phyloP scores from a whole-genome alignment of 2,888 invertebrate genomes.

The Plemyria rubiginata region DNA sequence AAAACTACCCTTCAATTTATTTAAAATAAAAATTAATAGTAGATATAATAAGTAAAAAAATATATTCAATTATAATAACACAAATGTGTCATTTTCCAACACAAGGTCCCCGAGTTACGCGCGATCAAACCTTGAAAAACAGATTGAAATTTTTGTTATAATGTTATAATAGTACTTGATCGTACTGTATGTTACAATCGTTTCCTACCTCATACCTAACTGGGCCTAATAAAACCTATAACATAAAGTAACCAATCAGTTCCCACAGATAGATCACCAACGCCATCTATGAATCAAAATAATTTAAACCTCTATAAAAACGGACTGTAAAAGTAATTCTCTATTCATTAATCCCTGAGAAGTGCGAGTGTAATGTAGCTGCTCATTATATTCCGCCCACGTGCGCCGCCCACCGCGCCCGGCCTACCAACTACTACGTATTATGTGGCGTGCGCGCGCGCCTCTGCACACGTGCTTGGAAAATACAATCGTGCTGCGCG shows the following conservation, averaged over 20 bases:
- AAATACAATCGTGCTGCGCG: constrained; percentile 5
- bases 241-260: not conserved
- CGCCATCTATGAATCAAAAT: constrained; percentile 20
- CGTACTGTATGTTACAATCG: too few species aligned
- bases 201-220: too few species aligned
- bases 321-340: constrained; percentile 17
- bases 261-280: constrained; percentile 11
- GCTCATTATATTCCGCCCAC: constrained; percentile 28
- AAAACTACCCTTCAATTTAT: too few species aligned
- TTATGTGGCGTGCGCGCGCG: constrained; percentile 22
- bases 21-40: too few species aligned
- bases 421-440: not conserved
- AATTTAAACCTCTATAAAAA: constrained; percentile 19
- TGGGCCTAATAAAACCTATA: too few species aligned
- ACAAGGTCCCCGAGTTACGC: too few species aligned
- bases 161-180: too few species aligned
- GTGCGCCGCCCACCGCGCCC: constrained; percentile 29
- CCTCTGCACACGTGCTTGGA: constrained; percentile 16
- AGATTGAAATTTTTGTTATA: too few species aligned
- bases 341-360: constrained; percentile 5
- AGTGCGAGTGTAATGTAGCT: constrained; percentile 20
- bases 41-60: too few species aligned
- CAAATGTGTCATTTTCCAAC: too few species aligned
- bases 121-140: too few species aligned
- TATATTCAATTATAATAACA: too few species aligned